Evolutionary conservation across 2,113 vertebrate genomes (phyloP).

Genomic region (Grammomys surdaster): DNA sequence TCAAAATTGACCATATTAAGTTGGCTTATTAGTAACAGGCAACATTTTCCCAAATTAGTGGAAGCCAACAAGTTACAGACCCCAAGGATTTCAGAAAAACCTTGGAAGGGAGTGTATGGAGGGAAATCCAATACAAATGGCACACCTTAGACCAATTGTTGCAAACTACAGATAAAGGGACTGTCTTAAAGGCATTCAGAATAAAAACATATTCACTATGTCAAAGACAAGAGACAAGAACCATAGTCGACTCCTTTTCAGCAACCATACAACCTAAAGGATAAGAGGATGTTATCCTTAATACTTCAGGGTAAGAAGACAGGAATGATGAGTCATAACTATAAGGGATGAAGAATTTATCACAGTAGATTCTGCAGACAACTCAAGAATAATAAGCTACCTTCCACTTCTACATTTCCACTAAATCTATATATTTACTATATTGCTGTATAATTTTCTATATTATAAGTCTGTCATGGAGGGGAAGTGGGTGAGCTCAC

Average conservation of each 20-base stretch:
- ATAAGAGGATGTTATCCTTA: neutral
- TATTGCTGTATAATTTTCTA: too few relatives aligned
- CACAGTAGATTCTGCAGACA: neutral
- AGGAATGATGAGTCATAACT: neutral
- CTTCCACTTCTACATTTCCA: conserved; percentile 6
- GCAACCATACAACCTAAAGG: neutral
- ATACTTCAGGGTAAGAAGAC: neutral
- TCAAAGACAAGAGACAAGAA: neutral
- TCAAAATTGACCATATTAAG: neutral
- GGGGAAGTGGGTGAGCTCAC: neutral
- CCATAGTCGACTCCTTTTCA: neutral
- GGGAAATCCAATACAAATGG: neutral
- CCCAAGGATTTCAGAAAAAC: neutral
- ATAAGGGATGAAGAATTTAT: neutral
- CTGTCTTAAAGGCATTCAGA: neutral
- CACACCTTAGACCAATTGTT: neutral
- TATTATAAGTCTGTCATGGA: neutral
- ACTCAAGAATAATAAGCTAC: neutral
- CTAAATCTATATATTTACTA: too few relatives aligned
- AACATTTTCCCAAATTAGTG: neutral
- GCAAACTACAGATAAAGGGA: neutral
- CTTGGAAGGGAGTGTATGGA: neutral
- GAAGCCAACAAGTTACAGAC: neutral
- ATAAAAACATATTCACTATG: neutral
- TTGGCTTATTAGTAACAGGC: neutral